Evolutionary conservation across 2,888 invertebrate species (phyloP), one percentile per base, ranked within the genome.

Genomic region (Leptothorax acervorum): DNA sequence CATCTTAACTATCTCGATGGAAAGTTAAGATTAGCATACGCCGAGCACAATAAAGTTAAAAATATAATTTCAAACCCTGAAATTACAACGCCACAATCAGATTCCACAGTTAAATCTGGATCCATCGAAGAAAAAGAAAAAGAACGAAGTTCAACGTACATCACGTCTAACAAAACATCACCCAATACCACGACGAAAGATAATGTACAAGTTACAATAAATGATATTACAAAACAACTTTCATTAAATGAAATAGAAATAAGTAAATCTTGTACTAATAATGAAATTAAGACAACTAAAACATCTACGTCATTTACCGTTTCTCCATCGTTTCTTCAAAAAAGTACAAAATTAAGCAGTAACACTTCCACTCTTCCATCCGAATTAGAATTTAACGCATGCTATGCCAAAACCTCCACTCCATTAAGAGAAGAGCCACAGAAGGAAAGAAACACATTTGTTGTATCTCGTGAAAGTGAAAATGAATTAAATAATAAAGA

Each of bases 1-100:
- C 84, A 84, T 55, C 55, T 73, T 48, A 66, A 84, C 39, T 84
- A 81, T 71, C 39, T 84, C 31, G 63, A 81, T 62, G 84, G 79
- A 73, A 70, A 57, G 15, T 35, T 84, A 9, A 60, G 48, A 66
- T 71, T 82, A 65, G 66, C 81, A 51, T 74, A 39, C 28, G 74
- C 65, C 12, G 55, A 78, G 8, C 31, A 31, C 48, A 39, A 35
- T 66, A 31, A 66, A 55, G 35, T 35, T 0, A 51, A 83, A 5
- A 45, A 55, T 18, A 51, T 66, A 70, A 75, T 65, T 15, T 12
- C 42, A 65, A 23, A 65, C 3, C 6, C 65, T 45, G 23, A 39
- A 39, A 39, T 35, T 62, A 62, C 65, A 65, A 45, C 1, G 35
- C 31, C 62, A 62, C 62, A 11, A 65, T 45, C 15, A 65, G 65